phyloP scores from a whole-genome alignment of 2,113 vertebrate species.

The Larimichthys crocea region DNA sequence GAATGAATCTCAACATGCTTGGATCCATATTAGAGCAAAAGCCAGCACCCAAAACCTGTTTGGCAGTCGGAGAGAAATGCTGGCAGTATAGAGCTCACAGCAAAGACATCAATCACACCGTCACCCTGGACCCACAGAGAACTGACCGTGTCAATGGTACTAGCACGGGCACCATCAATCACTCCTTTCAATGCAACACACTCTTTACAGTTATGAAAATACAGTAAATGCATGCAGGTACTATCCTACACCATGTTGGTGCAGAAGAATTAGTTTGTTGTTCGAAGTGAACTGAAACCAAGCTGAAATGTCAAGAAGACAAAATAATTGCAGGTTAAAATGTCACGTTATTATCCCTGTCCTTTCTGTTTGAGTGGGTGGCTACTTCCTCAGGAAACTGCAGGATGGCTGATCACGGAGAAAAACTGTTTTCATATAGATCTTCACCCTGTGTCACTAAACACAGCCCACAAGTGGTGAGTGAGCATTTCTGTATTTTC shows the following conservation, averaged over 20 bases:
- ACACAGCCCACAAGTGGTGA: not conserved
- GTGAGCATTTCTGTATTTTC: not conserved
- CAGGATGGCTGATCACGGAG: too few relatives aligned
- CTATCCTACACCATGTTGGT: accelerated
- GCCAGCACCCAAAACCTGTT: slow-evolving; percentile 19
- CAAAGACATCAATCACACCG: slow-evolving; percentile 39
- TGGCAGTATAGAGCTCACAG: slow-evolving; percentile 20
- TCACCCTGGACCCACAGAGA: slow-evolving; percentile 12
- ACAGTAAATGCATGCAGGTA: slow-evolving; percentile 4
- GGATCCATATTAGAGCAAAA: slow-evolving; percentile 14
- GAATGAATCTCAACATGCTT: not conserved
- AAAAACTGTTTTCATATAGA: not conserved
- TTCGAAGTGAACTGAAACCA: not conserved
- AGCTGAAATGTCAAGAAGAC: slow-evolving; percentile 12
- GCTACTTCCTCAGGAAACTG: not conserved
- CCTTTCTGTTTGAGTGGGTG: not conserved
- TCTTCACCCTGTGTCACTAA: not conserved
- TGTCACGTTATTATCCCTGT: slow-evolving; percentile 13
- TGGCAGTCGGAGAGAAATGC: slow-evolving; percentile 20
- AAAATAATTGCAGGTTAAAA: slow-evolving; percentile 15
- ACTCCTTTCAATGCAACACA: slow-evolving; percentile 9
- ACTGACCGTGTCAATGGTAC: slow-evolving; percentile 33
- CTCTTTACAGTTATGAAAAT: slow-evolving; percentile 20
- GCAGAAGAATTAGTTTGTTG: not conserved
- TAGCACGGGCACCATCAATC: slow-evolving; percentile 46